Conservation (phyloP, 1,140 invertebrate genomes). For the Helicorthomorpha holstii region DNA sequence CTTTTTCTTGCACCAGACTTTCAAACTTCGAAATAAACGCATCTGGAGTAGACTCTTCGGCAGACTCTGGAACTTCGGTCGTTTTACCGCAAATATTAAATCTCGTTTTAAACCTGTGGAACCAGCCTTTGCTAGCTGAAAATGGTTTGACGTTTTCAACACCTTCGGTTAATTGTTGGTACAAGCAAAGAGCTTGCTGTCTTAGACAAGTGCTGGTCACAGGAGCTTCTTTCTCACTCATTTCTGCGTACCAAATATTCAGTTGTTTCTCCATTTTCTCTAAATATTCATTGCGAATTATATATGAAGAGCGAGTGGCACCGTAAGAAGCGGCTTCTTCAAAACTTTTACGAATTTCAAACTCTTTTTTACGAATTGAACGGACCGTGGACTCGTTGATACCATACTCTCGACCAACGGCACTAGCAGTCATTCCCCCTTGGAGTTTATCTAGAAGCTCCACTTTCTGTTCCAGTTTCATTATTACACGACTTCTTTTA, state of each 20-base stretch:
- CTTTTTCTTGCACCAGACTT: conserved; percentile 22
- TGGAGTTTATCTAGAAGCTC: conserved; percentile 1
- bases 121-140: conserved; percentile 22
- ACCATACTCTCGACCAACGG: conserved; percentile 3
- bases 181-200: background rate
- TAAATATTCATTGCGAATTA: background rate
- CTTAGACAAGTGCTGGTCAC: background rate
- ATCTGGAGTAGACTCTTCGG: conserved; percentile 13
- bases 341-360: background rate
- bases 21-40: conserved; percentile 20
- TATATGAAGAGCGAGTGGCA: background rate
- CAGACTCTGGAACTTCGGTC: conserved; percentile 19
- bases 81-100: conserved; percentile 20
- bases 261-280: background rate
- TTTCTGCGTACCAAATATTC: background rate
- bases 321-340: background rate
- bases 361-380: background rate
- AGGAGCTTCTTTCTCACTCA: background rate
- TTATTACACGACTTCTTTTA: background rate
- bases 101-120: conserved; percentile 21
- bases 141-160: conserved; percentile 8
- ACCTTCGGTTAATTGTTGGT: background rate
- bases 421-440: background rate
- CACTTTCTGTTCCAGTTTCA: background rate
- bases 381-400: conserved; percentile 6